These are phyloP conservation scores for Trichomalopsis sarcophagae DNA, from an alignment of 1,140 invertebrate genomes.

Conservation along the genomic window DNA sequence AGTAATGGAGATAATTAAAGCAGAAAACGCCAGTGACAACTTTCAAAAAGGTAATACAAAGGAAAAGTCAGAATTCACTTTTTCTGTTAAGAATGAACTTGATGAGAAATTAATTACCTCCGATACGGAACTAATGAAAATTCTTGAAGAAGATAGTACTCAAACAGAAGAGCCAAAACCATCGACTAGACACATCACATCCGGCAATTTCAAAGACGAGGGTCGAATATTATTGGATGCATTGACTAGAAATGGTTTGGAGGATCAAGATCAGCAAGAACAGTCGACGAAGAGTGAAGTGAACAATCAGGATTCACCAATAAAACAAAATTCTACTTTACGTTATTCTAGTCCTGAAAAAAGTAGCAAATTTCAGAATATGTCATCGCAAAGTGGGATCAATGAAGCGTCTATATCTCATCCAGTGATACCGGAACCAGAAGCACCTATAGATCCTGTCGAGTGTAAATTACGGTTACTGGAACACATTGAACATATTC, in stretches of 20 bases:
- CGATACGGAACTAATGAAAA: slow-evolving; percentile 72
- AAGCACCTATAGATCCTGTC: slow-evolving; percentile 85
- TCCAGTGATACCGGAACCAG: slow-evolving; percentile 81
- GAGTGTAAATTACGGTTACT: slow-evolving; percentile 87
- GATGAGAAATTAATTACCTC: slow-evolving; percentile 70
- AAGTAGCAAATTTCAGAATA: not conserved
- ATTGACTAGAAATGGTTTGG: slow-evolving; percentile 59
- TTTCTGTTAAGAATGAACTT: slow-evolving; percentile 58
- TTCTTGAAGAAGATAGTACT: slow-evolving; percentile 71
- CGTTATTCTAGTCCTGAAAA: slow-evolving; percentile 13
- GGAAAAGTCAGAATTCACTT: slow-evolving; percentile 55
- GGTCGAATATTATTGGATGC: slow-evolving; percentile 64
- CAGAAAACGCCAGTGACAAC: slow-evolving; percentile 4
- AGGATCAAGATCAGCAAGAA: slow-evolving; percentile 50
- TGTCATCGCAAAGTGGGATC: not conserved
- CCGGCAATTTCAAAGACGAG: slow-evolving; percentile 57
- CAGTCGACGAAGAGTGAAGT: slow-evolving; percentile 28
- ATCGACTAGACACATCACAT: slow-evolving; percentile 48
- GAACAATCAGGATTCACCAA: slow-evolving; percentile 44
- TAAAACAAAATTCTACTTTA: slow-evolving; percentile 23
- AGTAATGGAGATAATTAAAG: slow-evolving; percentile 65
- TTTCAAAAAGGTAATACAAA: not conserved
- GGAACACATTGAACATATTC: slow-evolving; percentile 85
- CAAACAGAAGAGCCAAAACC: slow-evolving; percentile 64
- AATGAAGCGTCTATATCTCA: slow-evolving; percentile 50